A percentile compares a stretch with the other conserved stretches of the same genome.
These are phyloP conservation scores for Rotaria magnacalcarata DNA, from an alignment of 2,888 invertebrate genomes.

Conservation along the genomic window DNA sequence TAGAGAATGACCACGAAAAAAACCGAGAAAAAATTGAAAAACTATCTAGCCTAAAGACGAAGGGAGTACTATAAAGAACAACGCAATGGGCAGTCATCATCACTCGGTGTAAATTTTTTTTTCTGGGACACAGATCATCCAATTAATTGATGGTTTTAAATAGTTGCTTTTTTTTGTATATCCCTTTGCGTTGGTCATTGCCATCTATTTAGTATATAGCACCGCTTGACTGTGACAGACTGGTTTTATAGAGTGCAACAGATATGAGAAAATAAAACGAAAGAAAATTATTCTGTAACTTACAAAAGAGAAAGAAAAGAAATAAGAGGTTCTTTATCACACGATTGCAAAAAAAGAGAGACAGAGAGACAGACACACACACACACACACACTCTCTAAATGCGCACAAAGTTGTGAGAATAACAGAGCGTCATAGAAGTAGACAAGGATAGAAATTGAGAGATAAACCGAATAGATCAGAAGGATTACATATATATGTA, in stretches of 20 bases:
- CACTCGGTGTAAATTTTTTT: background rate
- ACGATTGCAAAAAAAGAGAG: background rate
- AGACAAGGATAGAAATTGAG: background rate
- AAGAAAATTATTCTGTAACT: background rate
- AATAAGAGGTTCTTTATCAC: background rate
- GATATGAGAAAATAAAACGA: background rate
- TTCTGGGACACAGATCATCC: background rate
- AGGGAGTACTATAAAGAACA: background rate
- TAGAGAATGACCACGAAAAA: background rate
- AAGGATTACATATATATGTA: background rate
- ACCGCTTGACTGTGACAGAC: conserved; percentile 22
- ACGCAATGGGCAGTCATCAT: background rate
- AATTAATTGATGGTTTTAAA: background rate
- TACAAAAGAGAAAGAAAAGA: background rate
- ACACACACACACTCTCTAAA: background rate
- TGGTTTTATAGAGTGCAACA: background rate
- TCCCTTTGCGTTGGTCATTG: background rate
- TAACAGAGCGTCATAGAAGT: background rate
- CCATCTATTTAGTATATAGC: background rate
- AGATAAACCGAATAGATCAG: background rate
- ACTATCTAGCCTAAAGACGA: background rate
- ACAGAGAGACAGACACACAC: background rate
- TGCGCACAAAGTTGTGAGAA: background rate
- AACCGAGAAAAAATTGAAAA: background rate
- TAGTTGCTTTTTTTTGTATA: background rate